Evolutionary conservation across 2,113 vertebrate species (phyloP).

Genomic region (Nasalis larvatus): DNA sequence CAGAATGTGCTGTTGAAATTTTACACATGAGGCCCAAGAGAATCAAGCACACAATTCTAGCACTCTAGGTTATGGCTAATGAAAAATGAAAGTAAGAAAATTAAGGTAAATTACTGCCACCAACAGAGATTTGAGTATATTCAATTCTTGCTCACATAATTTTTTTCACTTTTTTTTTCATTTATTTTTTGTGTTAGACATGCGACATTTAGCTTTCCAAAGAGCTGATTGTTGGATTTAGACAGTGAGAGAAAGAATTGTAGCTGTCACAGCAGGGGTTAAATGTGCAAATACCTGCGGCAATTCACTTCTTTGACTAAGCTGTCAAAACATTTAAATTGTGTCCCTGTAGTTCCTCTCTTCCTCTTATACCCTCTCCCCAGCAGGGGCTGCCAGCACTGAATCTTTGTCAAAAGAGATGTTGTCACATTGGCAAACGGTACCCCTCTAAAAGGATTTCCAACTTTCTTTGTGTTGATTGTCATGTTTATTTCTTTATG

Average conservation of each 20-base stretch:
- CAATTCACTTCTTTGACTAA: conserved; percentile 38
- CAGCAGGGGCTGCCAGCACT: neutral
- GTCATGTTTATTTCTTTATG: conserved; percentile 37
- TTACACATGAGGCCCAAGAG: neutral
- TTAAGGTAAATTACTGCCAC: neutral
- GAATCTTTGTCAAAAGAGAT: conserved; percentile 21
- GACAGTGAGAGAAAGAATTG: neutral
- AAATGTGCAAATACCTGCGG: conserved; percentile 42
- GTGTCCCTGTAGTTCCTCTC: neutral
- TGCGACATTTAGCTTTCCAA: neutral
- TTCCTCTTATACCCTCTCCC: neutral
- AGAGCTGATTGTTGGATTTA: conserved; percentile 24
- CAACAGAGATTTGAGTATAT: conserved; percentile 8
- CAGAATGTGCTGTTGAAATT: neutral
- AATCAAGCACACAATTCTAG: neutral
- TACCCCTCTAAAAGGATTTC: conserved; percentile 19
- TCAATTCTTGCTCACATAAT: neutral
- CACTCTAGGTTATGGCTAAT: neutral
- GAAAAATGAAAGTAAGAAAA: conserved; percentile 18
- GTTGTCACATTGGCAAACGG: neutral
- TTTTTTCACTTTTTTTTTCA: neutral
- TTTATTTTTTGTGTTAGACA: neutral
- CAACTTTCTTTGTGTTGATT: conserved; percentile 7
- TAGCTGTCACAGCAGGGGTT: conserved; percentile 46
- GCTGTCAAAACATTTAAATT: conserved; percentile 72